Conservation (phyloP, 2,113 vertebrate genomes). For the Platycercus adscitus region DNA sequence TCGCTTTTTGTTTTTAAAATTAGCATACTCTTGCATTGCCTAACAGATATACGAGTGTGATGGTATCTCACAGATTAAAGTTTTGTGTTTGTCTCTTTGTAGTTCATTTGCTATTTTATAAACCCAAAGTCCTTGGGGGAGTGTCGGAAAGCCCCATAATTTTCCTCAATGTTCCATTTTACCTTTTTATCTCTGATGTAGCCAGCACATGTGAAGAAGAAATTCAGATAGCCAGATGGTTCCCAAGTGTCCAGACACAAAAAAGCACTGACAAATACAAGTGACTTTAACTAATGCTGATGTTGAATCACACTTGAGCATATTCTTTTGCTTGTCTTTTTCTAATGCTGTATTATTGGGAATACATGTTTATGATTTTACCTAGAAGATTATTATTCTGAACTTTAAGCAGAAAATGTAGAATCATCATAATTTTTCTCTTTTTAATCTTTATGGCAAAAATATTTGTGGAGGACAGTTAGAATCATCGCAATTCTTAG, state of each 20-base stretch:
- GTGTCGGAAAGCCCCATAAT: constrained; percentile 74
- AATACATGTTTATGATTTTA: neutral
- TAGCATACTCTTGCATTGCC: constrained; percentile 63
- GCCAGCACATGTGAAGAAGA: constrained; percentile 53
- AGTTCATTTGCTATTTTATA: constrained; percentile 74
- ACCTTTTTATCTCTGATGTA: constrained; percentile 67
- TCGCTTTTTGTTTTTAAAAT: constrained; percentile 66
- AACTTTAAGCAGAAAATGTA: neutral
- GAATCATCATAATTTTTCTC: neutral
- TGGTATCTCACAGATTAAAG: constrained; percentile 75
- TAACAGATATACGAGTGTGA: constrained; percentile 69
- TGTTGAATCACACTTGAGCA: neutral
- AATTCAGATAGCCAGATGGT: constrained; percentile 44
- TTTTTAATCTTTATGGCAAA: neutral
- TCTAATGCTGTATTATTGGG: neutral
- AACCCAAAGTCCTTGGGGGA: constrained; percentile 69
- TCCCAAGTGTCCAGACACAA: neutral
- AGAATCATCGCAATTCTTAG: neutral
- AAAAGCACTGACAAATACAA: neutral
- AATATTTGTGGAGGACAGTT: neutral
- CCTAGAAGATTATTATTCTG: neutral
- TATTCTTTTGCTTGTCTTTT: neutral
- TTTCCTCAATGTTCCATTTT: constrained; percentile 65
- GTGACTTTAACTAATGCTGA: neutral
- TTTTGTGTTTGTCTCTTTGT: constrained; percentile 69